Conservation (phyloP, 2,888 invertebrate species). For the Trachelus troglodyta region DNA sequence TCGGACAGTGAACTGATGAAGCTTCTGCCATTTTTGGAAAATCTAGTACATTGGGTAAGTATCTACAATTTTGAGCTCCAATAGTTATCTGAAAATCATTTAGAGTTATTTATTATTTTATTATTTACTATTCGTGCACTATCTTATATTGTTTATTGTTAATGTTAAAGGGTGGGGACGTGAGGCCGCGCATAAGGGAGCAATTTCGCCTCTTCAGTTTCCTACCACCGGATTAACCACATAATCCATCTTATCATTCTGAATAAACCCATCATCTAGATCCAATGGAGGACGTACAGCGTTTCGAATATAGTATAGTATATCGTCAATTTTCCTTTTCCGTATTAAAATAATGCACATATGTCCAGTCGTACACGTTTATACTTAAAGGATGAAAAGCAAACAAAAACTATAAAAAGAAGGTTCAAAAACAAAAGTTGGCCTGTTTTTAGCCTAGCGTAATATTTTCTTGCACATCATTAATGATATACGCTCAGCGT, state of each 20-base stretch:
- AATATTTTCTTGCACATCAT: not conserved
- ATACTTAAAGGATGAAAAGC: not conserved
- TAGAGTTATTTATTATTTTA: conserved; percentile 10
- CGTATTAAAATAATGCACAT: not conserved
- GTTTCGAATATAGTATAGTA: not conserved
- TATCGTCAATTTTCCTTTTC: not conserved
- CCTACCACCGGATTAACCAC: conserved; percentile 82
- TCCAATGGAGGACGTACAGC: not conserved
- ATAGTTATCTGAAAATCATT: not conserved
- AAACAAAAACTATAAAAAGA: not conserved
- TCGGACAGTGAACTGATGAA: conserved; percentile 91
- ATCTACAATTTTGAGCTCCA: conserved; percentile 7
- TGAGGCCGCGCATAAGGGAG: conserved; percentile 90
- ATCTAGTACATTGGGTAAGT: conserved; percentile 82
- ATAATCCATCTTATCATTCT: conserved; percentile 22
- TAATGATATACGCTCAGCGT: not conserved
- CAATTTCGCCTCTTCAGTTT: conserved; percentile 91
- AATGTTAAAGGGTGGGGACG: conserved; percentile 85
- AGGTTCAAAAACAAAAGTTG: not conserved
- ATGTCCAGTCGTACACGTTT: not conserved
- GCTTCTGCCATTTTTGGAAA: conserved; percentile 90
- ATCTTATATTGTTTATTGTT: conserved; percentile 33
- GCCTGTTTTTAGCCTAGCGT: not conserved
- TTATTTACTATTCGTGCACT: conserved; percentile 25
- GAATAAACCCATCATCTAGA: conserved; percentile 26